Base-by-base conservation (phyloP, 2,113 vertebrate genomes). In the Amblyopsis rosae region DNA sequence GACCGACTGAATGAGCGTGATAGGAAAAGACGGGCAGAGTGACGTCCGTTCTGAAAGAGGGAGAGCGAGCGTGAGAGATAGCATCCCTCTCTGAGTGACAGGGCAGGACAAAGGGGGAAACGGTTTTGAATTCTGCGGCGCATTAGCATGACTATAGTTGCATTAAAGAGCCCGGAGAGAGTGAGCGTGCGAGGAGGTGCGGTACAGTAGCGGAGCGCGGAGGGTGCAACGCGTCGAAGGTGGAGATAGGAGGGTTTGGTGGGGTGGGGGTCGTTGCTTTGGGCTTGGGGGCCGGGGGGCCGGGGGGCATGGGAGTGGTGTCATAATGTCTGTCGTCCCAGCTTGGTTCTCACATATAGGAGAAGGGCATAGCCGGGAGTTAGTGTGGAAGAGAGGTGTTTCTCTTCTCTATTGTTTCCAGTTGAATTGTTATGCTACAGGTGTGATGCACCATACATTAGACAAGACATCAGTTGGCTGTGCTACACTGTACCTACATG, bases 81-180 rank as follows among this genome's bases (percentile, higher is more conserved):
- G 79, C 77, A 69, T 66, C 75, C 62, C 56, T 86, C 86, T 84
- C 83, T 86, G 85, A 90, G 85, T 84, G 83, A 76, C 80, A 86
- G 75, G 76, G 77, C 12, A 26, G 83, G 80, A 88, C 86, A 91
- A 91, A 88, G 35, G 73, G 58, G 73, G 85, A 87, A 77, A 82
- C 84, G 58, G 85, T 87, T 87, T 79, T 76, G 79, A 77, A 85
- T 76, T 73, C 83, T 65, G 65, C 62, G 70, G 66, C 70, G 63
- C 78, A 91, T 91, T 88, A 89, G 85, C 91, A 91, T 90, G 81
- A 89, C 85, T 90, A 91, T 91, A 79, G 81, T 68, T 77, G 73
- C 83, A 87, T 89, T 90, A 90, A 90, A 59, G 75, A 67, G 81
- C 76, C 64, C 9, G 77, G 80, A 88, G 83, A 86, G 75, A 41